Conservation (phyloP, 2,113 vertebrate genomes). For the Bubalus kerabau region DNA sequence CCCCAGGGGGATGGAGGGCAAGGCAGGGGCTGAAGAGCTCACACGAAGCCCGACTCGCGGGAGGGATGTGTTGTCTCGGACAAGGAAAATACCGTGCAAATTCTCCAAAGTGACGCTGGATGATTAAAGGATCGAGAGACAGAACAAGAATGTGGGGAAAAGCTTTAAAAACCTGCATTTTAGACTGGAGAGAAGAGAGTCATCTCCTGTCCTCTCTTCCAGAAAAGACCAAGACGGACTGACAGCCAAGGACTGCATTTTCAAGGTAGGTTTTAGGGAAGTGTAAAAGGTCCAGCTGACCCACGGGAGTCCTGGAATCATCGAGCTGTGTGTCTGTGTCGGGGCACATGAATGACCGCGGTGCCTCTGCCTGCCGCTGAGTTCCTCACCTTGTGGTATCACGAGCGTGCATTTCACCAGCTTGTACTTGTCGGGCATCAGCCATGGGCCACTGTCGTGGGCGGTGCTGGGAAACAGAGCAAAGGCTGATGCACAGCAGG, state of each 20-base stretch:
- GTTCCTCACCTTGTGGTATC: fast-evolving
- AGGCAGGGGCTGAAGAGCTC: not conserved
- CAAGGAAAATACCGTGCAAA: fast-evolving
- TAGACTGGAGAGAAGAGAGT: not conserved
- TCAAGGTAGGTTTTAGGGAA: not conserved
- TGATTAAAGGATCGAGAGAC: not conserved
- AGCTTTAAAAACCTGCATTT: not conserved
- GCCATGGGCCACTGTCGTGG: fast-evolving
- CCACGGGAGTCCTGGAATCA: not conserved
- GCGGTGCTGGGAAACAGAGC: fast-evolving
- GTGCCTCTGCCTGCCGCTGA: fast-evolving
- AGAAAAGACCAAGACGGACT: not conserved
- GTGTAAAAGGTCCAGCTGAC: fast-evolving
- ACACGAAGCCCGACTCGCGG: fast-evolving
- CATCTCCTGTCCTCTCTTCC: not conserved
- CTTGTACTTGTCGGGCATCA: fast-evolving
- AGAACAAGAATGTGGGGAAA: not conserved
- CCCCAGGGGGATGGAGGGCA: fast-evolving
- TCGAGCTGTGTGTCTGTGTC: fast-evolving
- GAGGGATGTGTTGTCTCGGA: fast-evolving
- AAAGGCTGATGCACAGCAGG: fast-evolving
- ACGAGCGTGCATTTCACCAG: fast-evolving
- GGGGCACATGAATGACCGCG: fast-evolving
- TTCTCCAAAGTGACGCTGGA: no score
- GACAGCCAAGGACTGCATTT: not conserved